Percentiles rank a stretch among this genome's conserved stretches.
These are phyloP conservation scores for Drosophila erecta DNA, from an alignment of 1,140 invertebrate species.

Conservation along the genomic window DNA sequence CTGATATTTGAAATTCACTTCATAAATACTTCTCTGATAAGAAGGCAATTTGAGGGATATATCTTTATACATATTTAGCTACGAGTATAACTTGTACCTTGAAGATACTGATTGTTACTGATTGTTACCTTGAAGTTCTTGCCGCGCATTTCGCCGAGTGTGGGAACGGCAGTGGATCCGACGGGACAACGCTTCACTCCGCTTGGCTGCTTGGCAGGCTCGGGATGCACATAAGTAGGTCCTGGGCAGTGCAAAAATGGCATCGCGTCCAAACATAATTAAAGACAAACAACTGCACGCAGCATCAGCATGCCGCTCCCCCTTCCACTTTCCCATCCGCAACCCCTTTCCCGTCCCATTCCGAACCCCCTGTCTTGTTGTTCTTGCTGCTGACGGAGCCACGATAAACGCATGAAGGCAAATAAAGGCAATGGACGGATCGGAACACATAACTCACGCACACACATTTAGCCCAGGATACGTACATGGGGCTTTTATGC, in stretches of 20 bases:
- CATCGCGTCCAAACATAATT: constrained; percentile 80
- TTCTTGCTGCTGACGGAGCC: constrained; percentile 28
- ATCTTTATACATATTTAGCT: too few relatives aligned
- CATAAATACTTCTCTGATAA: too few relatives aligned
- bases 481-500: constrained; percentile 6
- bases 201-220: constrained; percentile 34
- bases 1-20: too few relatives aligned
- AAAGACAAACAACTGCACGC: constrained; percentile 77
- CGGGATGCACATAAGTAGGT: constrained; percentile 64
- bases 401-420: constrained; percentile 65
- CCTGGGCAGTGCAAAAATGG: constrained; percentile 63
- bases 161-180: not conserved
- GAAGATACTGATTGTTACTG: too few relatives aligned
- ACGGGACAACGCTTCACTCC: constrained; percentile 7
- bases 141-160: not conserved
- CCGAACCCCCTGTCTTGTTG: not conserved
- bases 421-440: constrained; percentile 63
- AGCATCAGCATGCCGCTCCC: constrained; percentile 21
- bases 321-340: not conserved
- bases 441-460: constrained; percentile 19
- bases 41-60: too few relatives aligned
- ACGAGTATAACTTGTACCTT: too few relatives aligned
- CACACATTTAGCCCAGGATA: constrained; percentile 16
- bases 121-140: not conserved
- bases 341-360: not conserved